Evolutionary conservation across 2,797 vertebrate genomes (phyloP).

Genomic region (Heliangelus exortis): DNA sequence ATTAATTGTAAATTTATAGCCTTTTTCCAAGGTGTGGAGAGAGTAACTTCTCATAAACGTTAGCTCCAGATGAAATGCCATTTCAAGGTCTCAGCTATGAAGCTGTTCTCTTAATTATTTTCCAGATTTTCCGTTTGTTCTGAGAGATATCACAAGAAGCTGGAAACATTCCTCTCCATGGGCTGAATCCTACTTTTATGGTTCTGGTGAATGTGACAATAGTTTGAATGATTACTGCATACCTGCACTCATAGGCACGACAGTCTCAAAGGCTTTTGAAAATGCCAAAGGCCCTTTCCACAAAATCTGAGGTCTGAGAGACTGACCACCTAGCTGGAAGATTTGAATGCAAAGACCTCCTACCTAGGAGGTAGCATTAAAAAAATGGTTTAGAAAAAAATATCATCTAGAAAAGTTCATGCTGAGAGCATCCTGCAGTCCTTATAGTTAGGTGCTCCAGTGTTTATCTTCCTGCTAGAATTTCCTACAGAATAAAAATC

Average conservation of each 20-base stretch:
- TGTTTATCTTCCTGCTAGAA: not conserved
- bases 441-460: not conserved
- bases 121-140: not conserved
- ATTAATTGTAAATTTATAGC: conserved; percentile 34
- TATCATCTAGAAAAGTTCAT: not conserved
- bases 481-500: not conserved
- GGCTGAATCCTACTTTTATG: not conserved
- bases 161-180: conserved; percentile 9
- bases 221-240: not conserved
- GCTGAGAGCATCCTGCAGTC: not conserved
- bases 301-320: not conserved
- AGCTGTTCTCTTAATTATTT: conserved; percentile 57
- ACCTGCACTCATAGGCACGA: not conserved
- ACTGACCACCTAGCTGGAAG: not conserved
- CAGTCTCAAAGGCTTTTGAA: not conserved
- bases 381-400: not conserved
- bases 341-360: not conserved
- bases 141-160: conserved; percentile 5
- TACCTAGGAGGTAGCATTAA: not conserved
- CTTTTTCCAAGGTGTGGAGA: conserved; percentile 2
- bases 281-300: not conserved
- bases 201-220: not conserved
- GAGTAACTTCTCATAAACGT: conserved; percentile 31
- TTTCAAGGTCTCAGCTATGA: conserved; percentile 49
- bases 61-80: conserved; percentile 21